These are phyloP conservation scores for Scortum barcoo DNA, from an alignment of 2,113 vertebrate genomes.

Conservation along the genomic window DNA sequence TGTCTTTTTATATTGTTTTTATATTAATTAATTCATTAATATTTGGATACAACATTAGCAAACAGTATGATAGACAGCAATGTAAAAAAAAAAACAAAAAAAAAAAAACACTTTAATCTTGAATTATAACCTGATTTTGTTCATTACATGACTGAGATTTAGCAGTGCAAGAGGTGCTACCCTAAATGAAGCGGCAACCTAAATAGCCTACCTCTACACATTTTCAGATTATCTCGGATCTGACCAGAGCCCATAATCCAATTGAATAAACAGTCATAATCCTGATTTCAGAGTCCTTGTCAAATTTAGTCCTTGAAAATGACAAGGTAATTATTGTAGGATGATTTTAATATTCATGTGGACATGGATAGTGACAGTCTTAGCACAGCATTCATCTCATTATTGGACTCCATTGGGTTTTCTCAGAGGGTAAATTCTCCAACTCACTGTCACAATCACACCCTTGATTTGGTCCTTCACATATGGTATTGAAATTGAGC, in stretches of 20 bases:
- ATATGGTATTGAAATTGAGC: too few relatives aligned
- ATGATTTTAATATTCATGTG: too few relatives aligned
- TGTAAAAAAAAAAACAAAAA: too few relatives aligned
- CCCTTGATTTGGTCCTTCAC: too few relatives aligned
- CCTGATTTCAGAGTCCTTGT: conserved; percentile 55
- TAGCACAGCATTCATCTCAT: too few relatives aligned
- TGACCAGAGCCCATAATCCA: conserved; percentile 63
- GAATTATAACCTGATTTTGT: conserved; percentile 5
- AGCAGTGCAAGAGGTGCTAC: neutral
- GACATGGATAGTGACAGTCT: too few relatives aligned
- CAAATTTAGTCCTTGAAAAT: too few relatives aligned
- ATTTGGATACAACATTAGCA: neutral
- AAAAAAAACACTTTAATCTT: neutral
- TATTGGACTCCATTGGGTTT: too few relatives aligned
- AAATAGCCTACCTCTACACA: conserved; percentile 65
- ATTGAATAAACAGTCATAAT: conserved; percentile 63
- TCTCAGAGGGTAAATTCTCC: too few relatives aligned
- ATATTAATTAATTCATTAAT: neutral
- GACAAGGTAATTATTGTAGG: too few relatives aligned
- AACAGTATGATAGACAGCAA: neutral
- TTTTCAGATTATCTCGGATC: conserved; percentile 71
- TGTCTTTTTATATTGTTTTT: neutral
- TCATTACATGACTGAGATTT: neutral
- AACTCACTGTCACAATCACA: too few relatives aligned
- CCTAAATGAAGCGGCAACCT: conserved; percentile 16